Base-by-base conservation (phyloP, 2,888 invertebrate species). In the Eupithecia pulchellata region DNA sequence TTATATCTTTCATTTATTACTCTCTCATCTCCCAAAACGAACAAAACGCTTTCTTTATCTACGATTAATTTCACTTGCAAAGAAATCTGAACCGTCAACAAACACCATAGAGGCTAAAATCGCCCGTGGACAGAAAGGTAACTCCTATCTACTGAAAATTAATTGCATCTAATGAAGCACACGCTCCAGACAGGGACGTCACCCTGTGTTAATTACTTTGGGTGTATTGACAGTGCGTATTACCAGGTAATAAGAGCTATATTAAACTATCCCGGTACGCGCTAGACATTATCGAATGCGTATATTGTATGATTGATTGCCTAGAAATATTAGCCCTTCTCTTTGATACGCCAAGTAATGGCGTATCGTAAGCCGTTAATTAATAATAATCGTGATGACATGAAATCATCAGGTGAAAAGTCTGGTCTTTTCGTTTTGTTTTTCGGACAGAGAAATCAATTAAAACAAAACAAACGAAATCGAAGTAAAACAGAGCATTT, bases 161-260 rank as follows among this genome's bases (percentile, higher is more conserved):
- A 89, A 90, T 89, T 86, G 86, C 82, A 79, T 86, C 85, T 89
- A 89, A 91, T 89, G 88, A 88, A 87, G 87, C 86, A 86, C 81
- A 79, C 82, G 84, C 80, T 79, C 72, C 36, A 69, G 76, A 77
- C 73, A 52, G 72, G 71, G 84, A 83, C 81, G 79, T 80, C 77
- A 78, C 75, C 71, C 68, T 66, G 73, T 75, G 74, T 71, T 77
- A 74, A 74, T 64, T 76, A 74, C 75, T 64, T 65, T 32, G 67
- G 58, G 66, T 70, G 67, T 64, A 69, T 74, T 63, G 62, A 73
- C 70, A 67, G 64, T 69, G 63, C 63, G 58, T 74, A 76, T 67
- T 27, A 25, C 27, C 47, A 39, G 9, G 9, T 39, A 25, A 25
- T 73, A 30, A 66, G 64, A 13, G 61, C 39, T 68, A 66, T 55